phyloP scores from a whole-genome alignment of 2,113 vertebrate genomes.

The Emydocephalus ijimae region DNA sequence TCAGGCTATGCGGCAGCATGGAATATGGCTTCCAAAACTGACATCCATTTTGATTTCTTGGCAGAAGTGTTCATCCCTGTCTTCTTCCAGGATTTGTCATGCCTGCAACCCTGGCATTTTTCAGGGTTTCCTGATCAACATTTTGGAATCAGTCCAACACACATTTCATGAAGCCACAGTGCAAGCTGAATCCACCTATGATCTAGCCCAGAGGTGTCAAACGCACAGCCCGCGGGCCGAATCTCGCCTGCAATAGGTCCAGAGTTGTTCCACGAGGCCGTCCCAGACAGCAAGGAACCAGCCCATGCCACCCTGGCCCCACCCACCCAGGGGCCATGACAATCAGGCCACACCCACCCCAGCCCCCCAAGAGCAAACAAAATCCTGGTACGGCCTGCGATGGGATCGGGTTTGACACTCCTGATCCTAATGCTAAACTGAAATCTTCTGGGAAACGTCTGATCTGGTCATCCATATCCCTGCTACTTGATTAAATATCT shows the following conservation, averaged over 20 bases:
- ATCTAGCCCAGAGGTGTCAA: not conserved
- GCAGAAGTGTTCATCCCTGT: not conserved
- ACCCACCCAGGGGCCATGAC: no score
- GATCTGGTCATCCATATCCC: not conserved
- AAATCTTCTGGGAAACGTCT: not conserved
- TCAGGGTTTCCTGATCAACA: no score
- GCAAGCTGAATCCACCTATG: not conserved
- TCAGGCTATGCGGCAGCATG: no score
- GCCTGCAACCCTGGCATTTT: no score
- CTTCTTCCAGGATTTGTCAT: not conserved
- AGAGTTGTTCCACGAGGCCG: no score
- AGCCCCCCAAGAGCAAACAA: no score
- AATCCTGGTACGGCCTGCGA: no score
- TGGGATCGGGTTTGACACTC: no score
- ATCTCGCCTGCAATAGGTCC: no score
- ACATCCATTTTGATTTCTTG: not conserved
- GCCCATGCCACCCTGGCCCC: no score
- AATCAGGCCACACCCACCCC: no score
- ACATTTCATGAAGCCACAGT: not conserved
- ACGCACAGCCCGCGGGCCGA: rapidly evolving
- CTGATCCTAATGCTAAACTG: not conserved
- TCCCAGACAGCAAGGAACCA: rapidly evolving
- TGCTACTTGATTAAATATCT: not conserved
- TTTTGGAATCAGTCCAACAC: not conserved
- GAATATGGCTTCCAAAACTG: no score